Evolutionary conservation across 2,888 invertebrate genomes (phyloP).

Genomic region (Prostheceraeus crozeri): DNA sequence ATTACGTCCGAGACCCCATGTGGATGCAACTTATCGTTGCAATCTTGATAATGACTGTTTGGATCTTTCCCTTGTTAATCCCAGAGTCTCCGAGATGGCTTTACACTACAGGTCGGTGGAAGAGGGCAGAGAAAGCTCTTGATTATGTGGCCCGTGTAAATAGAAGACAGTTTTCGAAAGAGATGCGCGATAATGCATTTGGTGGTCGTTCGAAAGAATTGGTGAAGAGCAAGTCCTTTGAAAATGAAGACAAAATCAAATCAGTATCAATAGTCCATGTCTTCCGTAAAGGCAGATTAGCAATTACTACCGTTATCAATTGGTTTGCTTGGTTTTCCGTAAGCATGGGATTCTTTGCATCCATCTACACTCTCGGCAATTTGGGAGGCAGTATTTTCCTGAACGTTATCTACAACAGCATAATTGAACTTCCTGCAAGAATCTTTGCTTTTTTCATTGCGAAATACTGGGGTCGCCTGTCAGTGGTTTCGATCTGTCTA

Average conservation of each 20-base stretch:
- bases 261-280: not conserved
- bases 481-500: not conserved
- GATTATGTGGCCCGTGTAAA: slow-evolving; percentile 2
- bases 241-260: not conserved
- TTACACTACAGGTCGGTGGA: not conserved
- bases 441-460: not conserved
- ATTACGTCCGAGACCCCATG: slow-evolving; percentile 24
- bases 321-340: slow-evolving; percentile 24
- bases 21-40: slow-evolving; percentile 12
- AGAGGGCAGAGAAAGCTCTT: slow-evolving; percentile 24
- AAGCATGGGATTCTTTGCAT: slow-evolving; percentile 15
- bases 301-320: not conserved
- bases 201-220: no score
- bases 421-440: slow-evolving; percentile 27
- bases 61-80: not conserved
- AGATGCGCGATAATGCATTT: not conserved
- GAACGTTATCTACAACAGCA: not conserved
- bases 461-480: slow-evolving; percentile 15
- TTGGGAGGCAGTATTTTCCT: slow-evolving; percentile 24
- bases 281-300: not conserved
- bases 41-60: not conserved
- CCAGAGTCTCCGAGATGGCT: slow-evolving; percentile 32
- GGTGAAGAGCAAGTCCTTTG: no score
- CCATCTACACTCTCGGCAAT: not conserved
- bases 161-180: no score